These are phyloP conservation scores for Oeneis ivallda DNA, from an alignment of 2,888 invertebrate genomes.

Conservation along the genomic window DNA sequence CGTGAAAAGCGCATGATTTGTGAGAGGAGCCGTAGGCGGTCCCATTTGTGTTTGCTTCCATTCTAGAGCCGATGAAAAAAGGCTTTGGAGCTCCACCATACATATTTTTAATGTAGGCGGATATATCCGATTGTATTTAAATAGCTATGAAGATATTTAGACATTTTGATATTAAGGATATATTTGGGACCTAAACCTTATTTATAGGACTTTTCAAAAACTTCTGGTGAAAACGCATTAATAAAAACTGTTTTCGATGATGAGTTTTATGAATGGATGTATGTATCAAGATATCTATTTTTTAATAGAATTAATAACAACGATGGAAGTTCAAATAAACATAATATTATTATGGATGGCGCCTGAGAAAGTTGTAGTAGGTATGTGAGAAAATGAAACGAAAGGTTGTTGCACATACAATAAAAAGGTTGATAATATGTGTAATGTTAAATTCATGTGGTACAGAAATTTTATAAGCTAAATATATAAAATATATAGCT, in stretches of 20 bases:
- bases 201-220: not conserved
- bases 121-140: slow-evolving; percentile 7
- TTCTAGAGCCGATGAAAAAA: slow-evolving; percentile 22
- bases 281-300: too few species aligned
- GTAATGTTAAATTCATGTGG: too few species aligned
- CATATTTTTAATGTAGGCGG: slow-evolving; percentile 18
- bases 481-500: too few species aligned
- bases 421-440: too few species aligned
- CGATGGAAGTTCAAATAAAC: too few species aligned
- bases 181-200: not conserved
- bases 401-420: too few species aligned
- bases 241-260: not conserved
- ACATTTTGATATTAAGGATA: not conserved
- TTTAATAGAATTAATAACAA: too few species aligned
- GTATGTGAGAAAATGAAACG: too few species aligned
- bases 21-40: slow-evolving; percentile 33
- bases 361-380: too few species aligned
- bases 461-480: too few species aligned
- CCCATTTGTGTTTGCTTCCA: slow-evolving; percentile 27
- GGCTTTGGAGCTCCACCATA: slow-evolving; percentile 18
- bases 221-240: too few species aligned
- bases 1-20: slow-evolving; percentile 36
- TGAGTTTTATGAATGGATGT: not conserved
- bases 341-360: too few species aligned
- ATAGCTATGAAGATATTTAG: not conserved